phyloP scores from a whole-genome alignment of 2,113 vertebrate species.

The Cichladusa arquata region DNA sequence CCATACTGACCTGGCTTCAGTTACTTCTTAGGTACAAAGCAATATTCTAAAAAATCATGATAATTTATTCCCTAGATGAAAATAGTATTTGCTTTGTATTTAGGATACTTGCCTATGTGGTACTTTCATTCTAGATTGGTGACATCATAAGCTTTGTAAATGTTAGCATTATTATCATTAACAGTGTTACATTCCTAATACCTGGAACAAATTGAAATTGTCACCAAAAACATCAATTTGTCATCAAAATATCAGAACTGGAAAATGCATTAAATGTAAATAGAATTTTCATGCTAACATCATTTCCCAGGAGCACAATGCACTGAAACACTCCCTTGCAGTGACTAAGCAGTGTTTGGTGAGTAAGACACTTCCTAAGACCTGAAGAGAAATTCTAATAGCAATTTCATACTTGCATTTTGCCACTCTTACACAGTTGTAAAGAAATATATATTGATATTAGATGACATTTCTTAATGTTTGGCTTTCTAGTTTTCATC shows the following conservation, averaged over 20 bases:
- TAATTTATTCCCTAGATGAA: neutral
- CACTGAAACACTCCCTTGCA: neutral
- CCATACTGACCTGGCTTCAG: neutral
- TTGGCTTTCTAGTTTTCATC: neutral
- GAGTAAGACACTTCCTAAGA: neutral
- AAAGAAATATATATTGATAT: neutral
- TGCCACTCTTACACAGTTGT: neutral
- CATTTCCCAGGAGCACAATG: neutral
- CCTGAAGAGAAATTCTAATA: neutral
- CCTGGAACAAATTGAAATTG: neutral
- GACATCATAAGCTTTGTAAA: neutral
- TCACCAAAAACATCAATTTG: neutral
- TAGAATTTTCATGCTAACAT: neutral
- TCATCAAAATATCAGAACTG: neutral
- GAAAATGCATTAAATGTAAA: neutral
- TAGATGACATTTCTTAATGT: neutral
- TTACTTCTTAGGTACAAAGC: neutral
- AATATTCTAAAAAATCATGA: neutral
- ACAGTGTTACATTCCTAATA: neutral
- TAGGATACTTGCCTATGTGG: neutral
- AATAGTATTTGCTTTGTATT: neutral
- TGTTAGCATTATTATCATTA: neutral
- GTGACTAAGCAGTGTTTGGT: constrained; percentile 17
- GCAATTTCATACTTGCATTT: neutral
- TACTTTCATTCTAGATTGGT: neutral